phyloP scores from a whole-genome alignment of 2,113 vertebrate genomes.

The Strix uralensis region DNA sequence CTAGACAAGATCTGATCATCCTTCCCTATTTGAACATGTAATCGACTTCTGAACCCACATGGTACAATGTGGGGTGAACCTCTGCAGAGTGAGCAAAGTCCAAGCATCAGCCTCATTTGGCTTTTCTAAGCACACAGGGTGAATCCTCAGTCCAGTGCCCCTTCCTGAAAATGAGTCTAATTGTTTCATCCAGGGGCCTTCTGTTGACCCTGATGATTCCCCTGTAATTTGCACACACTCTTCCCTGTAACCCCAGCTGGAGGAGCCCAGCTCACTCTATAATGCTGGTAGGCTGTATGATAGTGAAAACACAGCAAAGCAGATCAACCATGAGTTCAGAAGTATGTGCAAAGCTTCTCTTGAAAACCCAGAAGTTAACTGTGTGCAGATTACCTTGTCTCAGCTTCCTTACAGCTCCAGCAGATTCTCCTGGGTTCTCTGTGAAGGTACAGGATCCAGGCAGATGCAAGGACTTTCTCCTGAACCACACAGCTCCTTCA shows the following conservation, averaged over 20 bases:
- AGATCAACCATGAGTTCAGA: neutral
- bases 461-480: neutral
- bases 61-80: neutral
- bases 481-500: neutral
- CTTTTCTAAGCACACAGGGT: neutral
- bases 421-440: neutral
- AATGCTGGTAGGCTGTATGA: neutral
- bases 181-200: neutral
- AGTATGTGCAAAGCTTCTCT: neutral
- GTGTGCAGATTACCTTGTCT: neutral
- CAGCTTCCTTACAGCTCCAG: neutral
- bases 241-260: neutral
- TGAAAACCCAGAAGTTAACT: neutral
- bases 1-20: neutral
- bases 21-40: neutral
- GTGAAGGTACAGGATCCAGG: neutral
- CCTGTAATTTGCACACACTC: neutral
- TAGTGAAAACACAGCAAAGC: neutral
- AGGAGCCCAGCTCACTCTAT: neutral
- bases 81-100: neutral
- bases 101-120: neutral
- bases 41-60: accelerated
- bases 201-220: neutral
- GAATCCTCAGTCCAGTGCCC: neutral
- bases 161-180: neutral